phyloP scores from a whole-genome alignment of 2,888 invertebrate genomes.

The Polylopha cassiicola region DNA sequence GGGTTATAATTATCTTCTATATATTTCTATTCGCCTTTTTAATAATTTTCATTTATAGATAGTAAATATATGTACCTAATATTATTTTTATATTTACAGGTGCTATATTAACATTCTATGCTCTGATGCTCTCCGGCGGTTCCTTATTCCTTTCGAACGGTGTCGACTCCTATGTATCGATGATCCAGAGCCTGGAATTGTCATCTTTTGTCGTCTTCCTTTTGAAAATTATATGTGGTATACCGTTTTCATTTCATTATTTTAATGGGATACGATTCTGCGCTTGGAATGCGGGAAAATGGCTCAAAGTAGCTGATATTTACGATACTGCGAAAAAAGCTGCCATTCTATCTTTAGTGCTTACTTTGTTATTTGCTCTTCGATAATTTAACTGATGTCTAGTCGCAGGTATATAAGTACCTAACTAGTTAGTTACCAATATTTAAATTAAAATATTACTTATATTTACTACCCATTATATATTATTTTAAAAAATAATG shows the following conservation, averaged over 20 bases:
- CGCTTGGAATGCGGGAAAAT: slow-evolving; percentile 45
- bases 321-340: slow-evolving; percentile 37
- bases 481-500: too few species aligned
- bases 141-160: slow-evolving; percentile 54
- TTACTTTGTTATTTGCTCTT: too few species aligned
- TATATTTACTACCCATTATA: too few species aligned
- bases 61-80: too few species aligned
- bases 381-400: too few species aligned
- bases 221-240: slow-evolving; percentile 45
- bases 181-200: slow-evolving; percentile 55
- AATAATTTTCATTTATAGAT: too few species aligned
- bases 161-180: slow-evolving; percentile 49
- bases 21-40: too few species aligned
- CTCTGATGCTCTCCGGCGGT: slow-evolving; percentile 41
- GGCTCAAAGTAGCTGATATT: slow-evolving; percentile 38
- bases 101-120: slow-evolving; percentile 36
- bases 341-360: too few species aligned
- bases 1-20: too few species aligned
- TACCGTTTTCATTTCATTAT: slow-evolving; percentile 55
- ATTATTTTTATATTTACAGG: slow-evolving; percentile 43
- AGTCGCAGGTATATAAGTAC: too few species aligned
- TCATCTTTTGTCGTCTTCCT: slow-evolving; percentile 32
- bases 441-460: too few species aligned
- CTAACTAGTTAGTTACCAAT: too few species aligned
- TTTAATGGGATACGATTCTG: slow-evolving; percentile 52